A percentile compares a stretch with the other conserved stretches of the same genome.
phyloP scores from a whole-genome alignment of 2,113 vertebrate species.

The Australoheros scitulus region DNA sequence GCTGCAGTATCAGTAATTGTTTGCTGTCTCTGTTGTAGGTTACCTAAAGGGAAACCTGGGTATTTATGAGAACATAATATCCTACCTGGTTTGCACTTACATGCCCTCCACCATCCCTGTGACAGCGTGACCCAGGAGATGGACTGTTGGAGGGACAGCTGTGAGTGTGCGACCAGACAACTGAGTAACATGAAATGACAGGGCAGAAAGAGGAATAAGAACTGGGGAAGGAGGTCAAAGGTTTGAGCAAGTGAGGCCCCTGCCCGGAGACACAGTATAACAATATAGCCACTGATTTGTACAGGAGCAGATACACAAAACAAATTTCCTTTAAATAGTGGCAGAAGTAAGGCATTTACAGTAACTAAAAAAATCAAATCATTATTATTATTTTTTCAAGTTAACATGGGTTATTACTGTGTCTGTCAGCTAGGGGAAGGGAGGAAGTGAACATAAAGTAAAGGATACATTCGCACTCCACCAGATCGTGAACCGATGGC shows the following conservation, averaged over 20 bases:
- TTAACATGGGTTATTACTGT: neutral
- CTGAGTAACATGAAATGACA: constrained; percentile 39
- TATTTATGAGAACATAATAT: constrained; percentile 55
- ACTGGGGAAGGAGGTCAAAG: neutral
- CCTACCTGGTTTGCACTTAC: constrained; percentile 64
- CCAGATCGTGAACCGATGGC: constrained; percentile 94
- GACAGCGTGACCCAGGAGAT: constrained; percentile 44
- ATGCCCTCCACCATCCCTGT: constrained; percentile 22
- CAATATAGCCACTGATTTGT: neutral
- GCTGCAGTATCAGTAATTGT: constrained; percentile 35
- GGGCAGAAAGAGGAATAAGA: constrained; percentile 20
- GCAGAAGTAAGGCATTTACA: neutral
- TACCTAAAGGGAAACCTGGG: constrained; percentile 34
- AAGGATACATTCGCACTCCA: constrained; percentile 99
- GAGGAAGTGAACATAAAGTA: neutral
- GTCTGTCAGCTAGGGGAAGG: neutral
- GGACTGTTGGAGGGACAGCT: constrained; percentile 42
- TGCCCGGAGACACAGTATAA: constrained; percentile 3
- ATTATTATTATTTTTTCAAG: neutral
- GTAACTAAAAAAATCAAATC: neutral
- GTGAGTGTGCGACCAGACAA: constrained; percentile 51
- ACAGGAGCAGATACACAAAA: neutral
- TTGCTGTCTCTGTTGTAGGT: neutral
- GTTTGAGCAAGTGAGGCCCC: neutral
- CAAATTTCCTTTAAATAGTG: too few species aligned